These are phyloP conservation scores for Oreochromis aureus DNA, from an alignment of 2,113 vertebrate genomes.

Conservation along the genomic window DNA sequence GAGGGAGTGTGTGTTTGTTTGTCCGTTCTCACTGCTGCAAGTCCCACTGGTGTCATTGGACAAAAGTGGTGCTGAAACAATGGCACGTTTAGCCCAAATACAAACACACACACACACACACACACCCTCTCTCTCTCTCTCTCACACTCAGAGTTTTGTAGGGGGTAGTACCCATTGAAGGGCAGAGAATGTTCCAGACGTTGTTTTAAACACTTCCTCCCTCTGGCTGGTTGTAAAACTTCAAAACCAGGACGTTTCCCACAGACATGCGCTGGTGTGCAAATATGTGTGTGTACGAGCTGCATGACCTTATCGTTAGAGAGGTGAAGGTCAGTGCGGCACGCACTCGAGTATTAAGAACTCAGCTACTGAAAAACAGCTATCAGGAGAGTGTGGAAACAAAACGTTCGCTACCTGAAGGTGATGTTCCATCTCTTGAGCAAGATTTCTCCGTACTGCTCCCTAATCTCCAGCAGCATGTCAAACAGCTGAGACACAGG, in stretches of 20 bases:
- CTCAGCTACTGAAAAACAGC: neutral
- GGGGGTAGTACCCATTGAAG: slow-evolving; percentile 36
- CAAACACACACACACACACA: slow-evolving; percentile 3
- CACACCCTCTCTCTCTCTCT: neutral
- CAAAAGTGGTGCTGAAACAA: slow-evolving; percentile 58
- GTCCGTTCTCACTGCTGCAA: slow-evolving; percentile 27
- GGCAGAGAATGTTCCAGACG: slow-evolving; percentile 49
- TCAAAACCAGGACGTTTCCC: slow-evolving; percentile 59
- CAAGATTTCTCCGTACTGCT: slow-evolving; percentile 93
- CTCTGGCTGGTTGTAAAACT: slow-evolving; percentile 60
- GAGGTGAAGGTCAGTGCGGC: neutral
- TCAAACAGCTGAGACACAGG: slow-evolving; percentile 94
- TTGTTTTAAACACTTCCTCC: slow-evolving; percentile 60
- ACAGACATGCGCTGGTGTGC: slow-evolving; percentile 19
- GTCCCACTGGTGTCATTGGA: slow-evolving; percentile 61
- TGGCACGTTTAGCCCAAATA: slow-evolving; percentile 28
- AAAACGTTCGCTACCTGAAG: slow-evolving; percentile 77
- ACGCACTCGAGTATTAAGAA: neutral
- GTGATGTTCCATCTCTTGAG: slow-evolving; percentile 91
- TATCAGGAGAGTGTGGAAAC: neutral
- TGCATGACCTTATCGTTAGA: neutral
- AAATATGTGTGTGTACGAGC: neutral
- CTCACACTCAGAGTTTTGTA: neutral
- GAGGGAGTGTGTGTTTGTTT: slow-evolving; percentile 52
- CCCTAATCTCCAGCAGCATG: slow-evolving; percentile 93